Evolutionary conservation across 2,797 vertebrate genomes (phyloP), one percentile per base, ranked within the genome.

Genomic region (Esox masquinongy): DNA sequence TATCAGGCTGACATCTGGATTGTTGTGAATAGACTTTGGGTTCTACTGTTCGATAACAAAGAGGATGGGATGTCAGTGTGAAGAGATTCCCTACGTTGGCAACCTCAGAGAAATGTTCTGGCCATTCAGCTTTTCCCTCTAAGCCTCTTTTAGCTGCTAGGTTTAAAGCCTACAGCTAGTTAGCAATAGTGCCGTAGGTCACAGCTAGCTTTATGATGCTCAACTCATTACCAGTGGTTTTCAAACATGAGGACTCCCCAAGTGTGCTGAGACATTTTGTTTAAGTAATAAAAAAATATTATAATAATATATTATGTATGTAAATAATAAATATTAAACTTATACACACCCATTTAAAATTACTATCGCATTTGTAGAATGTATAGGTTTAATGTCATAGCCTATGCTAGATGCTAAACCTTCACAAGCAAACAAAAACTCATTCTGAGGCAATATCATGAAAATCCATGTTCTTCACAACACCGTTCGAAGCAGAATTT

Each of bases 51-150:
- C 63, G 15, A 22, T 17, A 49, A 59, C 74, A 74, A 70, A 71
- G 50, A 68, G 71, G 56, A n/a, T 24, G 56, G 67, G 74, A 47
- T 31, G 43, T 49, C 63, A 34, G 50, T 71, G 61, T 75, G 75
- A 73, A 71, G 81, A 81, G 79, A 80, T 72, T 63, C 75, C 34
- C 75, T 51, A 29, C 50, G 49, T 73, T 36, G 59, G 24, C 34
- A 64, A 68, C 59, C 72, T 74, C 75, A 63, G 36, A 24, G 26
- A 22, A 12, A 50, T 17, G 73, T 75, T 70, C n/a, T 70, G 64
- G 14, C 78, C 66, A 72, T 71, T 85, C 80, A 84, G 83, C 85
- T 78, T 56, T 85, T 78, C 70, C 74, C 22, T 47, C 31, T 84
- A 85, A 82, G 80, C 80, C 75, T 78, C 75, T 80, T 64, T 75